Conservation (phyloP, 2,797 vertebrate species). For the Margarornis squamiger region DNA sequence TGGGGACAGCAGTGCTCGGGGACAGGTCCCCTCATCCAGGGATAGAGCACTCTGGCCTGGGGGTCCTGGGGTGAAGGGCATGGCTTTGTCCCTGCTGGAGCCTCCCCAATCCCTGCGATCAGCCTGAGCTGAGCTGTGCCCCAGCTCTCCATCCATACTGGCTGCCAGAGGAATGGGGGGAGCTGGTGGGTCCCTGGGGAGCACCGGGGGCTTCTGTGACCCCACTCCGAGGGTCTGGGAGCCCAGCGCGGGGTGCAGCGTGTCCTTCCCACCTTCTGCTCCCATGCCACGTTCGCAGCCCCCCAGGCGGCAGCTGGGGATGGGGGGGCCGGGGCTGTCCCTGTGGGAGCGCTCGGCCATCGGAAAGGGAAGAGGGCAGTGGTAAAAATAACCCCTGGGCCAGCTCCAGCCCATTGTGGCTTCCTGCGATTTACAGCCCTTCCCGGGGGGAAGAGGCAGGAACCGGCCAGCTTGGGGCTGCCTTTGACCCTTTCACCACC, state of each 20-base stretch:
- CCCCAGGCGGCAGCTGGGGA: neutral
- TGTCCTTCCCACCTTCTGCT: neutral
- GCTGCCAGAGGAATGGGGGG: neutral
- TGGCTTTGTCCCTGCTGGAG: neutral
- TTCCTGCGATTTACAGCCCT: conserved; percentile 71
- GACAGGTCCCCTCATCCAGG: neutral
- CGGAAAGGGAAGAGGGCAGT: conserved; percentile 3
- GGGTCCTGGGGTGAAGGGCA: accelerated
- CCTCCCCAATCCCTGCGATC: neutral
- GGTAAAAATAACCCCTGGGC: conserved; percentile 61
- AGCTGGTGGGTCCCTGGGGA: neutral
- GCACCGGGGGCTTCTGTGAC: neutral
- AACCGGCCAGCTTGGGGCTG: neutral
- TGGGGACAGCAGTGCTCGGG: neutral
- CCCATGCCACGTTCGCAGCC: neutral
- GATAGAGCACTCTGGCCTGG: neutral
- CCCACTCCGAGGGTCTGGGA: accelerated
- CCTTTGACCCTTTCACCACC: conserved; percentile 28
- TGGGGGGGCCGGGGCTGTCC: neutral
- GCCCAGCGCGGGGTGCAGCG: neutral
- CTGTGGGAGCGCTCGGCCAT: neutral
- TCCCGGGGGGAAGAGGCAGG: conserved; percentile 28
- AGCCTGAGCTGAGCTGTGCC: neutral
- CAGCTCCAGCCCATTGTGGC: conserved; percentile 17
- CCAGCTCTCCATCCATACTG: accelerated